Evolutionary conservation across 2,888 invertebrate species (phyloP), one percentile per base, ranked within the genome.

Genomic region (Mystacides longicornis): DNA sequence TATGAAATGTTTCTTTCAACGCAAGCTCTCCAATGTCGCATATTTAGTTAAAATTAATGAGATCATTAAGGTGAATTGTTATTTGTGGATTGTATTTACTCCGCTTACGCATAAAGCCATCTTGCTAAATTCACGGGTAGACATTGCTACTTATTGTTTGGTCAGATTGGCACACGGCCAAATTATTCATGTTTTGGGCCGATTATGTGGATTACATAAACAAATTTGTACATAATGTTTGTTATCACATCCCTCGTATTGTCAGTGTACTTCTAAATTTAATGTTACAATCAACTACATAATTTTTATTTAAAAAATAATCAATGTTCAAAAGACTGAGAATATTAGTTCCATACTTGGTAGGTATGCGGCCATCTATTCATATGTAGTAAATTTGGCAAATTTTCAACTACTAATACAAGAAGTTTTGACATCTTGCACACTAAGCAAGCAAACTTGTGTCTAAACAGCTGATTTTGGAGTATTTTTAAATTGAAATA

Each of bases 131-230:
- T 33, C 47, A 54, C 54, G 37, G 51, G 50, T 48, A 47, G 48
- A 46, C 51, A 37, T 51, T 58, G 49, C 56, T 53, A 56, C 56
- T 58, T 54, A 58, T 58, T 58, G 58, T 58, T 58, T 56, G 43
- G 42, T 49, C 51, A 49, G 9, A 11, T 42, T 58, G 58, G 58
- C 58, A 19, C 20, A 14, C 3, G n/a, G 46, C 56, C 58, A 55
- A 37, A 56, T 49, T 56, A 20, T 51, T 54, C 48, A 47, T 46
- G 43, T 37, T 37, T 37, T 37, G 37, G 37, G 14, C 16, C 37
- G 37, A 37, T 37, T 37, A 37, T 37, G 16, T 14, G 37, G 16
- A 16, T 37, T 37, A 37, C 37, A 37, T 37, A 37, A 37, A 37
- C 37, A n/a, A n/a, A n/a, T n/a, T n/a, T n/a, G n/a, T 16, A 14